These are phyloP conservation scores for Pogonophryne albipinna DNA, from an alignment of 2,797 vertebrate genomes.

Conservation along the genomic window DNA sequence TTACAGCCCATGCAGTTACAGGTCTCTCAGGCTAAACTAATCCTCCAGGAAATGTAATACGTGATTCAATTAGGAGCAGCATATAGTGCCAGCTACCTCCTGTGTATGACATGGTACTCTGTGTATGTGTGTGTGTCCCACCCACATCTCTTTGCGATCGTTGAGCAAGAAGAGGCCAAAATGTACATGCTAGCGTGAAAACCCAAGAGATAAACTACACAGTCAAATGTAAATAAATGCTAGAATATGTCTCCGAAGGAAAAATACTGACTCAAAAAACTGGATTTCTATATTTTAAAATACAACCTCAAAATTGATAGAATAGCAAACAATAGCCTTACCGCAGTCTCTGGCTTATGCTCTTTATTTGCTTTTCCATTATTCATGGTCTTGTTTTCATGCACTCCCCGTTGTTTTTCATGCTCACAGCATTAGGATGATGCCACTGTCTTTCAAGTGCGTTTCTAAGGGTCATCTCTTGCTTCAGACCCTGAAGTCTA, in stretches of 20 bases:
- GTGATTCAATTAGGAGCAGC: slow-evolving; percentile 71
- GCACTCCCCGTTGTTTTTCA: slow-evolving; percentile 49
- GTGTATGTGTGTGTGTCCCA: neutral
- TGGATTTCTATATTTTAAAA: slow-evolving; percentile 24
- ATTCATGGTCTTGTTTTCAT: slow-evolving; percentile 68
- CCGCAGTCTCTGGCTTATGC: slow-evolving; percentile 39
- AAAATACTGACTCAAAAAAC: too few species aligned
- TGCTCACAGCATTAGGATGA: slow-evolving; percentile 40
- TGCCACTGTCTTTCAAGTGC: slow-evolving; percentile 44
- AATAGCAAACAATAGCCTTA: slow-evolving; percentile 35
- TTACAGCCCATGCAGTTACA: slow-evolving; percentile 46
- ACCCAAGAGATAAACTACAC: neutral
- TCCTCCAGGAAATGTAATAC: slow-evolving; percentile 74
- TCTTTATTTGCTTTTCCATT: slow-evolving; percentile 63
- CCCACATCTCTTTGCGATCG: slow-evolving; percentile 22
- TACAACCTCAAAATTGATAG: neutral
- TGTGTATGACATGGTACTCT: slow-evolving; percentile 31
- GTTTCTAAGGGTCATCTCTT: slow-evolving; percentile 50
- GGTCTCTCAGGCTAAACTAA: slow-evolving; percentile 69
- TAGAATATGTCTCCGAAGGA: slow-evolving; percentile 3
- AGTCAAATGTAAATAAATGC: slow-evolving; percentile 26
- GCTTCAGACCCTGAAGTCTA: slow-evolving; percentile 26
- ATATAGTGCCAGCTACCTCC: slow-evolving; percentile 33
- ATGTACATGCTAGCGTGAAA: slow-evolving; percentile 21
- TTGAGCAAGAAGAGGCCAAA: slow-evolving; percentile 11